A percentile compares a stretch with the other conserved stretches of the same genome.
Evolutionary conservation across 2,113 vertebrate species (phyloP).

Genomic region (Phodopus roborovskii): DNA sequence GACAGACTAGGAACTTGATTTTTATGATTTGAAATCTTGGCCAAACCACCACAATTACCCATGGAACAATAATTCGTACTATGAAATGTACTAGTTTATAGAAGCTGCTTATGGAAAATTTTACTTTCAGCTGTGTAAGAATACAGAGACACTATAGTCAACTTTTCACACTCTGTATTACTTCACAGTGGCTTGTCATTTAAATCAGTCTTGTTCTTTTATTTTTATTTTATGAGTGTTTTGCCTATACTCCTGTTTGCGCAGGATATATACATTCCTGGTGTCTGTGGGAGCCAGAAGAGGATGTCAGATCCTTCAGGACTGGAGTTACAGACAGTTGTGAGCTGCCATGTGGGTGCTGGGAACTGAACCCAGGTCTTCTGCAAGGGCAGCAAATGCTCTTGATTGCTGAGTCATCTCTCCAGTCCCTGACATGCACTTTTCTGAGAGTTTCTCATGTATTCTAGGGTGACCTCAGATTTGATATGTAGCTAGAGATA

Average conservation of each 20-base stretch:
- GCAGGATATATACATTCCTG: not conserved
- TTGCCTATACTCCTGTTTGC: not conserved
- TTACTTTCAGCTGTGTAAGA: not conserved
- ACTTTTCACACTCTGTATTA: not conserved
- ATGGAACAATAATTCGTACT: not conserved
- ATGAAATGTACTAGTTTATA: not conserved
- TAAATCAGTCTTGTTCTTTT: not conserved
- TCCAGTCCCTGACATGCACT: not conserved
- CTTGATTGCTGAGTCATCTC: not conserved
- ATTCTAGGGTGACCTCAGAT: not conserved
- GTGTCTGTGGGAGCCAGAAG: not conserved
- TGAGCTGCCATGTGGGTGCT: not conserved
- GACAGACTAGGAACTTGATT: slow-evolving; percentile 13
- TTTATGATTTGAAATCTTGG: not conserved
- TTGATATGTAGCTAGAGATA: not conserved
- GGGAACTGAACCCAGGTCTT: not conserved
- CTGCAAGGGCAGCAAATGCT: not conserved
- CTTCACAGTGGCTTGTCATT: not conserved
- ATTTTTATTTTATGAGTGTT: not conserved
- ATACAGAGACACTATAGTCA: not conserved
- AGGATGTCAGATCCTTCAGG: not conserved
- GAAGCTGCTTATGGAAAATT: not conserved
- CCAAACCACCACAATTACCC: not conserved
- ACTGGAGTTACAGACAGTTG: not conserved
- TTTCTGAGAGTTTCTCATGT: not conserved